These are phyloP conservation scores for Cervus canadensis DNA, from an alignment of 2,113 vertebrate genomes.

Conservation along the genomic window DNA sequence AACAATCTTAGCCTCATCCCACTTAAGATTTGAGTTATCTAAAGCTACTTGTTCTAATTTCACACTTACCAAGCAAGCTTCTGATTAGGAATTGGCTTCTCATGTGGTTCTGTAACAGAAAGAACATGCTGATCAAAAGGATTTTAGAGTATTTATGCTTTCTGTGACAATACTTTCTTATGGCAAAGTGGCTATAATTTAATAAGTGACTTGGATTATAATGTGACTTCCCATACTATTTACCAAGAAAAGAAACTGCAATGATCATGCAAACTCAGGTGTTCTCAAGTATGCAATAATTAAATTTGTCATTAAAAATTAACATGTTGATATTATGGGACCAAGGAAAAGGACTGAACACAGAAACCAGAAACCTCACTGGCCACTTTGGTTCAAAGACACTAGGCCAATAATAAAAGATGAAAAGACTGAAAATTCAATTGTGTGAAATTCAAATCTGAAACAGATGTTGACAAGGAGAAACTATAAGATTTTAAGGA, in stretches of 20 bases:
- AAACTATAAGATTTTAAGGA: background rate
- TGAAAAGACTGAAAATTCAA: background rate
- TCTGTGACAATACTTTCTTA: background rate
- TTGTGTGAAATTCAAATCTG: background rate
- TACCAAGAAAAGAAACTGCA: background rate
- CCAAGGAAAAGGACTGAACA: background rate
- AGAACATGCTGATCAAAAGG: background rate
- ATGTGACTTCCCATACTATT: background rate
- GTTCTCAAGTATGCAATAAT: background rate
- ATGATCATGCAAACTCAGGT: background rate
- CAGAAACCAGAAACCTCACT: background rate
- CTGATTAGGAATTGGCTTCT: background rate
- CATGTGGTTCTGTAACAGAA: background rate
- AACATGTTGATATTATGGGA: background rate
- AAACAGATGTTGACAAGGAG: background rate
- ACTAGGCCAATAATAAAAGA: background rate
- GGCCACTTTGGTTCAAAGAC: background rate
- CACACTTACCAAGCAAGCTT: background rate
- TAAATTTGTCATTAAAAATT: background rate
- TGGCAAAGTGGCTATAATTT: background rate
- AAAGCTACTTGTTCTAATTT: background rate
- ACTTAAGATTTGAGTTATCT: conserved; percentile 22
- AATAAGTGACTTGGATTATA: background rate
- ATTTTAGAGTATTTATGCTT: background rate
- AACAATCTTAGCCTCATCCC: background rate